Conservation (phyloP, 2,113 vertebrate genomes). For the Pheucticus melanocephalus region DNA sequence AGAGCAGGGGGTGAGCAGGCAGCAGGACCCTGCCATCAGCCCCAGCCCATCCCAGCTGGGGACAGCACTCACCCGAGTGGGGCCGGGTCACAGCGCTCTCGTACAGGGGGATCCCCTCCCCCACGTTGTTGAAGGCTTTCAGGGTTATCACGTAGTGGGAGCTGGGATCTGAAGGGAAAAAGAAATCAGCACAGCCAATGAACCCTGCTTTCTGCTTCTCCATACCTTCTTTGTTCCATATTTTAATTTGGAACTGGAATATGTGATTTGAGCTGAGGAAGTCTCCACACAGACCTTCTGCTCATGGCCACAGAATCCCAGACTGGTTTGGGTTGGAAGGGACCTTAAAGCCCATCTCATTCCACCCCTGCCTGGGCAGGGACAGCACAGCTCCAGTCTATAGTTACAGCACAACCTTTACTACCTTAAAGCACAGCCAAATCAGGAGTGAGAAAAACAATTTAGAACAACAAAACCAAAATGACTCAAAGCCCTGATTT, state of each 20-base stretch:
- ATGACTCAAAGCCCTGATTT: not conserved
- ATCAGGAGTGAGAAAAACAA: not conserved
- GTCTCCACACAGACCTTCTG: not conserved
- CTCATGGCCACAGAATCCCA: not conserved
- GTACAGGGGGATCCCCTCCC: conserved; percentile 95
- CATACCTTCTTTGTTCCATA: not conserved
- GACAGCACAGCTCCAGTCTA: not conserved
- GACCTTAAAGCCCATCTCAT: not conserved
- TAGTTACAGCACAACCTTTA: not conserved
- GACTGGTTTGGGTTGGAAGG: not conserved
- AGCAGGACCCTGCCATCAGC: accelerated
- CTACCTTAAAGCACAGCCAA: not conserved
- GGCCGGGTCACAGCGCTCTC: conserved; percentile 94
- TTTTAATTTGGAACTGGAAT: not conserved
- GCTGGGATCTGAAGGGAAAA: conserved; percentile 83
- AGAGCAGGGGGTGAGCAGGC: too few relatives aligned
- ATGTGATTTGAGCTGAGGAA: not conserved
- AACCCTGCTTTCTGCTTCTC: not conserved
- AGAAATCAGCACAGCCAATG: not conserved
- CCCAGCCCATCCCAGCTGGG: accelerated
- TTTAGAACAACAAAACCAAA: not conserved
- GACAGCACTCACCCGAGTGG: conserved; percentile 84
- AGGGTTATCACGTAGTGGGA: conserved; percentile 97
- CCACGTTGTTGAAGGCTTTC: conserved; percentile 95
- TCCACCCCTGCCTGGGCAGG: not conserved